These are phyloP conservation scores for Caloenas nicobarica DNA, from an alignment of 2,113 vertebrate genomes.

Conservation along the genomic window DNA sequence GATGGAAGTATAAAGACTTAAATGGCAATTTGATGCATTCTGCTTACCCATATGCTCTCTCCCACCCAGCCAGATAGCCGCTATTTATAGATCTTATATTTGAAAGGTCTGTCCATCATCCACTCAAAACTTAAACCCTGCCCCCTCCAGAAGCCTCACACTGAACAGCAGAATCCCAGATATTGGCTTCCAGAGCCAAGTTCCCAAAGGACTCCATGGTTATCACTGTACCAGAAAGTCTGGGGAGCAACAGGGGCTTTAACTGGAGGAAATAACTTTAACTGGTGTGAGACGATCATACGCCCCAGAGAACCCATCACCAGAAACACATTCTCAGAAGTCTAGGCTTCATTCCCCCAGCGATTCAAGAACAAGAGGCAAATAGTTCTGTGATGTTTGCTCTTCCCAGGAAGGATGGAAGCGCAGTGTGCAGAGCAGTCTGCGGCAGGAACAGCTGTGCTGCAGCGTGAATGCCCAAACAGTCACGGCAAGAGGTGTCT, in stretches of 20 bases:
- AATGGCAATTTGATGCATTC: slow-evolving; percentile 55
- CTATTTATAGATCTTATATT: slow-evolving; percentile 38
- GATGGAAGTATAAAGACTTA: slow-evolving; percentile 43
- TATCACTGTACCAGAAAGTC: not conserved
- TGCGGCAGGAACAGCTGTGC: not conserved
- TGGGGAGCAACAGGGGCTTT: not conserved
- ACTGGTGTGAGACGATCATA: accelerated
- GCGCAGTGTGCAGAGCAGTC: not conserved
- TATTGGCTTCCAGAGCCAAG: not conserved
- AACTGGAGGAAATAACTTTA: not conserved
- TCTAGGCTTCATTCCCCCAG: not conserved
- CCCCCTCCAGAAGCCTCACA: not conserved
- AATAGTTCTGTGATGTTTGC: not conserved
- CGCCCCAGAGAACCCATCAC: not conserved
- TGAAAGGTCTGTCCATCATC: slow-evolving; percentile 48
- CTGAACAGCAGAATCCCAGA: not conserved
- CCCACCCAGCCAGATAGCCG: slow-evolving; percentile 37
- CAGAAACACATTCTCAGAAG: not conserved
- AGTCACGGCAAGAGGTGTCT: not conserved
- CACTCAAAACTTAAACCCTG: slow-evolving; percentile 16
- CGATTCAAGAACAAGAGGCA: not conserved
- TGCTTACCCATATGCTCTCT: slow-evolving; percentile 57
- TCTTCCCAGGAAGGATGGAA: not conserved
- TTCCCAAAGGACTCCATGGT: not conserved
- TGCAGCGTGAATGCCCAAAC: not conserved